A percentile compares a stretch with the other conserved stretches of the same genome.
phyloP scores from a whole-genome alignment of 2,113 vertebrate genomes.

The Crotalus horridus region DNA sequence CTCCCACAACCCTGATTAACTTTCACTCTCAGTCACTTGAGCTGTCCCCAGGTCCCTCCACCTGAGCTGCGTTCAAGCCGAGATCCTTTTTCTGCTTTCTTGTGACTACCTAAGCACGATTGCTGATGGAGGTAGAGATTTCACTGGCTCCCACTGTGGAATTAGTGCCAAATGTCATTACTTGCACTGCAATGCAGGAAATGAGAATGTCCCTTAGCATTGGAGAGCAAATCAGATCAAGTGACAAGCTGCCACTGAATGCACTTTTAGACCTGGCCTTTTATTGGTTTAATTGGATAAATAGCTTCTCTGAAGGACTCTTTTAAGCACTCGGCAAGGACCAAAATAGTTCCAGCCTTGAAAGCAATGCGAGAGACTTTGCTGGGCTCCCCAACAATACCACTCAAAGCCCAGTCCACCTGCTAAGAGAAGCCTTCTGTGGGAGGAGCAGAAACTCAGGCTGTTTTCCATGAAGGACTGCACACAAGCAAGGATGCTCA shows the following conservation, averaged over 20 bases:
- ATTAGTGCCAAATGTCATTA: neutral
- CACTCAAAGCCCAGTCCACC: neutral
- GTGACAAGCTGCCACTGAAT: neutral
- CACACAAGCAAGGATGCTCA: too few relatives aligned
- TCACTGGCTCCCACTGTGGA: neutral
- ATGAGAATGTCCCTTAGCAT: neutral
- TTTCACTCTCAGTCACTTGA: neutral
- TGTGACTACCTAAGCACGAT: constrained; percentile 3
- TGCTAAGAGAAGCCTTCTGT: neutral
- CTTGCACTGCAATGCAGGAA: neutral
- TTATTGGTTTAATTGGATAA: neutral
- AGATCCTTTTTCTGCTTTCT: neutral
- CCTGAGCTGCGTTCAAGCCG: neutral
- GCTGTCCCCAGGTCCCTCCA: neutral
- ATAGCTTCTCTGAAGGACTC: neutral
- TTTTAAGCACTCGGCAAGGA: neutral
- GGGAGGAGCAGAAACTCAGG: neutral
- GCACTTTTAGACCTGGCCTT: neutral
- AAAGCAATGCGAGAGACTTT: neutral
- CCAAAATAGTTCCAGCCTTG: neutral
- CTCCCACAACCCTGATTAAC: neutral
- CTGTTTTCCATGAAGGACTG: too few relatives aligned
- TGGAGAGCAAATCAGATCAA: too few relatives aligned
- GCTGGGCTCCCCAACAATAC: neutral
- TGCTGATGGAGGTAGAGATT: neutral